These are phyloP conservation scores for Hydrochoerus hydrochaeris DNA, from an alignment of 2,113 vertebrate genomes.

Conservation along the genomic window DNA sequence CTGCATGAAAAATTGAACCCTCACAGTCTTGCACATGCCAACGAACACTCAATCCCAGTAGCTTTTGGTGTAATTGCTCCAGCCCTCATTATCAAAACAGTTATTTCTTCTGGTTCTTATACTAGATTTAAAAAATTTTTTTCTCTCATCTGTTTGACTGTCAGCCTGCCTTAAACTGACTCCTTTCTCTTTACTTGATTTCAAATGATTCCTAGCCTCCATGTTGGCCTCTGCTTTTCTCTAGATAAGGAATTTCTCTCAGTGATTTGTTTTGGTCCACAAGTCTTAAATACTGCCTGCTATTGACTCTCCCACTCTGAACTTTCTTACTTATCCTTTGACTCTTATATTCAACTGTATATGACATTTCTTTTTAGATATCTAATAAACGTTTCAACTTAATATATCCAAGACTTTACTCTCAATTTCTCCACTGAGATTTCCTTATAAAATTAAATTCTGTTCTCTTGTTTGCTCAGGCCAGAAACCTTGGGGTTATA, in stretches of 20 bases:
- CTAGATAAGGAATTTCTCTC: not conserved
- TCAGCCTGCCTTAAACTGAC: not conserved
- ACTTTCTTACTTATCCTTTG: constrained; percentile 11
- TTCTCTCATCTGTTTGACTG: not conserved
- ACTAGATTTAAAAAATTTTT: not conserved
- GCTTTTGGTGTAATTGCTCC: not conserved
- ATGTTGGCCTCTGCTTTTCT: constrained; percentile 9
- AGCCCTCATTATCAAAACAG: not conserved
- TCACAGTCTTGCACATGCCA: not conserved
- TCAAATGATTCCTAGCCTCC: not conserved
- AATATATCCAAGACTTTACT: constrained; percentile 28
- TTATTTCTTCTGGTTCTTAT: not conserved
- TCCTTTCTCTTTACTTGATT: not conserved
- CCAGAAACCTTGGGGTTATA: not conserved
- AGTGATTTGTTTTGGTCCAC: constrained; percentile 36
- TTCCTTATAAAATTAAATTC: constrained; percentile 53
- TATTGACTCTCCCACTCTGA: not conserved
- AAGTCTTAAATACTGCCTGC: not conserved
- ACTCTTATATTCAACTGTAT: not conserved
- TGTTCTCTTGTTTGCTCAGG: not conserved
- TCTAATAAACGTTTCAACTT: constrained; percentile 28
- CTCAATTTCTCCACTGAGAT: not conserved
- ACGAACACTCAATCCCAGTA: not conserved
- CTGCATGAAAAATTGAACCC: not conserved
- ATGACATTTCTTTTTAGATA: not conserved